A percentile compares a stretch with the other conserved stretches of the same genome.
Conservation (phyloP, 2,113 vertebrate genomes). For the Notiomystis cincta region DNA sequence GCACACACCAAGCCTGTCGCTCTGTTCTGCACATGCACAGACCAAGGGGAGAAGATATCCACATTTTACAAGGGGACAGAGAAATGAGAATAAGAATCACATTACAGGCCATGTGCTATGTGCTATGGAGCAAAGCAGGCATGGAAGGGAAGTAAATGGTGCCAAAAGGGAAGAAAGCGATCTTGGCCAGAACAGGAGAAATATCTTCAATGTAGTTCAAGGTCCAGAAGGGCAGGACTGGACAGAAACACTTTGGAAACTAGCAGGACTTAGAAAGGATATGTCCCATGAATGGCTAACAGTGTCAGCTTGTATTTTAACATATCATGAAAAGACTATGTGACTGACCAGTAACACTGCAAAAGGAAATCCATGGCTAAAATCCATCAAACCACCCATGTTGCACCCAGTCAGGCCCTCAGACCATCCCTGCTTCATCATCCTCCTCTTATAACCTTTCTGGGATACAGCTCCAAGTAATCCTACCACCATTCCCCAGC, state of each 20-base stretch:
- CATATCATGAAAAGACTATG: neutral
- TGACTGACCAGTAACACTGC: neutral
- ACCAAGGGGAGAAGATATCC: neutral
- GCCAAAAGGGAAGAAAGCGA: neutral
- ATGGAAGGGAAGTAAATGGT: neutral
- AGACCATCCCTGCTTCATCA: neutral
- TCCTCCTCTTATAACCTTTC: neutral
- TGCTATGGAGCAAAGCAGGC: neutral
- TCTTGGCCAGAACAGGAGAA: neutral
- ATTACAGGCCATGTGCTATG: neutral
- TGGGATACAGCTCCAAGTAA: neutral
- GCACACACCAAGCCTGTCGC: rapidly evolving
- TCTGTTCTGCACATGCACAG: rapidly evolving
- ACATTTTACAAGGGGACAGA: neutral
- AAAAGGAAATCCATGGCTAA: neutral
- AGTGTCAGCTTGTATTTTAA: neutral
- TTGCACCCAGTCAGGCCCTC: rapidly evolving
- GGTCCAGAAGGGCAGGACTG: neutral
- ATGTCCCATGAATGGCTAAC: neutral
- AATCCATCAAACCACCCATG: neutral
- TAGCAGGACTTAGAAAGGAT: neutral
- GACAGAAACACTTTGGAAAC: neutral
- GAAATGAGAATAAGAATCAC: neutral
- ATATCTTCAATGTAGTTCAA: neutral
- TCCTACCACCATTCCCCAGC: rapidly evolving